Conservation (phyloP, 2,113 vertebrate species). For the Tapirus terrestris region DNA sequence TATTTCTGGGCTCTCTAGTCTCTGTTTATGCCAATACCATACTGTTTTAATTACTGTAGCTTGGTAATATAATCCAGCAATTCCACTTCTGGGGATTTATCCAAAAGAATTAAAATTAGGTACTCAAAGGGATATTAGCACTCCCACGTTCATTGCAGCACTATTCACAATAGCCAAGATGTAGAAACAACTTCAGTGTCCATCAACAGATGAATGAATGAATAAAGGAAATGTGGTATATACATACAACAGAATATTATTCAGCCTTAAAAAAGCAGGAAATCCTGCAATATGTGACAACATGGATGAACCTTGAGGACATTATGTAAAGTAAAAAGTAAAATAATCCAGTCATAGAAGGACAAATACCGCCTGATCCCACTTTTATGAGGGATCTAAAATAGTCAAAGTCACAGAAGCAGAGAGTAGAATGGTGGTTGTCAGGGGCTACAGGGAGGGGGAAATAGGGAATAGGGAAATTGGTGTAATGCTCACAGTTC, state of each 20-base stretch:
- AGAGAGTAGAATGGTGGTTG: background rate
- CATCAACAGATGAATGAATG: background rate
- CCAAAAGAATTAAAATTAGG: background rate
- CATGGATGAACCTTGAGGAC: background rate
- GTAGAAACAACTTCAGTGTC: background rate
- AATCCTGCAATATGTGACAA: background rate
- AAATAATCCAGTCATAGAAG: background rate
- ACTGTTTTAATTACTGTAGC: background rate
- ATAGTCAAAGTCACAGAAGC: background rate
- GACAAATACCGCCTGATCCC: background rate
- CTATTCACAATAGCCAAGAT: background rate
- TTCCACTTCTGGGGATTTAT: background rate
- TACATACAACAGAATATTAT: background rate
- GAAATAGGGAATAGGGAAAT: background rate
- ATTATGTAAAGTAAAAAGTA: background rate
- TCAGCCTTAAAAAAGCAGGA: background rate
- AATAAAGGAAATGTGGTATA: background rate
- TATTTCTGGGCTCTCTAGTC: background rate
- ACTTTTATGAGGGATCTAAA: background rate
- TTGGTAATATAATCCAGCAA: background rate
- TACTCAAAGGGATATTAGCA: background rate
- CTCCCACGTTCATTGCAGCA: background rate
- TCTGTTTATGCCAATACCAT: background rate
- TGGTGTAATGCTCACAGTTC: constrained; percentile 90
- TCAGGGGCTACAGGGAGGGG: too few relatives aligned